Conservation (phyloP, 1,140 invertebrate genomes). For the Bicyclus anynana region DNA sequence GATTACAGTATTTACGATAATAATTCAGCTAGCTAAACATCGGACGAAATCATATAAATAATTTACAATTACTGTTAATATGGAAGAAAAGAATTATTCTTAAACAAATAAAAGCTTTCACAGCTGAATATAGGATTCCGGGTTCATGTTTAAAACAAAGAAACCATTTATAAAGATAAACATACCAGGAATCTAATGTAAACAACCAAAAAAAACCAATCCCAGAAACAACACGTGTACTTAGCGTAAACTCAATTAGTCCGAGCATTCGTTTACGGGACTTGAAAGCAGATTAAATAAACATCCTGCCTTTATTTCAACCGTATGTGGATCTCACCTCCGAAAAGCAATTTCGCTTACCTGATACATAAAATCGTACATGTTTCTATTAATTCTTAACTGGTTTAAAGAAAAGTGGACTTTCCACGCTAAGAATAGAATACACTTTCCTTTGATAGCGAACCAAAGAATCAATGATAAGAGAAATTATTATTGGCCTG, state of each 20-base stretch:
- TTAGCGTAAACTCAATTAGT: neutral
- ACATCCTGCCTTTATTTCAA: conserved; percentile 10
- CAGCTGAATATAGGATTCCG: neutral
- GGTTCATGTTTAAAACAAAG: neutral
- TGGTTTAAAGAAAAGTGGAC: conserved; percentile 22
- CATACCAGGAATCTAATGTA: neutral
- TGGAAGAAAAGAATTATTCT: too few relatives aligned
- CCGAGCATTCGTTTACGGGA: neutral
- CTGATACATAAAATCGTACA: conserved; percentile 20
- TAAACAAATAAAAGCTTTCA: too few relatives aligned
- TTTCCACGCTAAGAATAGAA: conserved; percentile 31
- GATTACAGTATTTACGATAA: too few relatives aligned
- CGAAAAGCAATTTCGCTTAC: conserved; percentile 28
- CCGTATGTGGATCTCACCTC: conserved; percentile 23
- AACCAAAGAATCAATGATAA: conserved; percentile 30
- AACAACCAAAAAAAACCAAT: neutral
- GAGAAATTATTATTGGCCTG: conserved; percentile 45
- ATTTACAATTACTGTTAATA: too few relatives aligned
- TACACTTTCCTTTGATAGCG: conserved; percentile 27
- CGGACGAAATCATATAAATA: too few relatives aligned
- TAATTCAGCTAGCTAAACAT: too few relatives aligned
- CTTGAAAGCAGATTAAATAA: conserved; percentile 13
- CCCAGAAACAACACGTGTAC: neutral
- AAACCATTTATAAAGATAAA: neutral
- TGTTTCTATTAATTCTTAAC: conserved; percentile 34